These are phyloP conservation scores for Platysternon megacephalum DNA, from an alignment of 2,113 vertebrate genomes.

Conservation along the genomic window DNA sequence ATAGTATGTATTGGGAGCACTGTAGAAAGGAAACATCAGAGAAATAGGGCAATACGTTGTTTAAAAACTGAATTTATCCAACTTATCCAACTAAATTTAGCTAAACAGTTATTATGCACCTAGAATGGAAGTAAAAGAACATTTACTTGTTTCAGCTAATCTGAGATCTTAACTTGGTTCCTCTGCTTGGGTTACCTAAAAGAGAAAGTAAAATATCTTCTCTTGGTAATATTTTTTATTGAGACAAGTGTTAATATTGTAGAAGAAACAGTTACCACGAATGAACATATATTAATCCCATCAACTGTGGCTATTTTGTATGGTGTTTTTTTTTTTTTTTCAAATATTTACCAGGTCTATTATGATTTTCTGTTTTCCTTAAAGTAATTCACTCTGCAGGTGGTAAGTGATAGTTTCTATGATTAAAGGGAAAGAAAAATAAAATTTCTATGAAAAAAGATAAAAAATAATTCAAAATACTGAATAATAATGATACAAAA, in stretches of 20 bases:
- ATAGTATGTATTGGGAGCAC: background rate
- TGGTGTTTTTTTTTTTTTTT: background rate
- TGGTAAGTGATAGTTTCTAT: background rate
- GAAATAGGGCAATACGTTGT: background rate
- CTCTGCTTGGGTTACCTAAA: background rate
- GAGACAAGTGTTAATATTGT: background rate
- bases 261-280: background rate
- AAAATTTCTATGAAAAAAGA: background rate
- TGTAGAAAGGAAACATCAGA: background rate
- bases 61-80: background rate
- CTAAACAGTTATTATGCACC: background rate
- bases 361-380: background rate
- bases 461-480: background rate
- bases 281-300: background rate
- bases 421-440: background rate
- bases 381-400: background rate
- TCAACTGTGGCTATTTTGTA: background rate
- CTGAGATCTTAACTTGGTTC: background rate
- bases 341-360: background rate
- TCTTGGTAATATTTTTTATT: background rate
- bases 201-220: background rate
- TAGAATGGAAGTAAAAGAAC: background rate
- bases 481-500: background rate
- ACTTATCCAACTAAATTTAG: background rate
- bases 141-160: background rate